A percentile compares a stretch with the other conserved stretches of the same genome.
phyloP scores from a whole-genome alignment of 2,113 vertebrate genomes.

The Sarotherodon lohbergeri region DNA sequence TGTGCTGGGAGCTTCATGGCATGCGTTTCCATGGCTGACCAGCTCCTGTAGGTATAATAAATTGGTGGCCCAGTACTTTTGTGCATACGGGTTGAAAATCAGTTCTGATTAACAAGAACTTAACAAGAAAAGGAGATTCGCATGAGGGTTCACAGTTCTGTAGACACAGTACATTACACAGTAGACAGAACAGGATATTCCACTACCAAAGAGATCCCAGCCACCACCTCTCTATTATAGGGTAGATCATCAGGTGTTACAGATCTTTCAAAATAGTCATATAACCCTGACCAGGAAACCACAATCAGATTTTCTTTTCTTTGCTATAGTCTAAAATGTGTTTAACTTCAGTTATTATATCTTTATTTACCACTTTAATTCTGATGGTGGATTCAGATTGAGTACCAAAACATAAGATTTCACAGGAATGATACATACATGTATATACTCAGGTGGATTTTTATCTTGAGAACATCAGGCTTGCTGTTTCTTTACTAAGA shows the following conservation, averaged over 20 bases:
- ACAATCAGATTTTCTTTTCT: rapidly evolving
- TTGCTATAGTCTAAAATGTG: background rate
- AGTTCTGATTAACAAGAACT: background rate
- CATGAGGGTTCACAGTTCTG: background rate
- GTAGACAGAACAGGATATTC: background rate
- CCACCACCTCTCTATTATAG: background rate
- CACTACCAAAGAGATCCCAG: background rate
- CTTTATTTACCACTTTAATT: background rate
- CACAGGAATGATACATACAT: background rate
- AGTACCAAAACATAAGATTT: background rate
- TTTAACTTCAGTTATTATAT: background rate
- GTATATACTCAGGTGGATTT: background rate
- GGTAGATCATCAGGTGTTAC: background rate
- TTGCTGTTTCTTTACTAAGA: background rate
- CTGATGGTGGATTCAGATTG: background rate
- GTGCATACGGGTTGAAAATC: background rate
- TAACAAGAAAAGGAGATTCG: background rate
- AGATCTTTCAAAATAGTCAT: background rate
- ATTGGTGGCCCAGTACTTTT: background rate
- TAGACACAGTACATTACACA: background rate
- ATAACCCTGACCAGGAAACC: background rate
- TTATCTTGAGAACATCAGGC: background rate
- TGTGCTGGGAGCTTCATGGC: background rate
- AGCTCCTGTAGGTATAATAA: background rate
- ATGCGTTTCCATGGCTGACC: background rate